Conservation (phyloP, 2,113 vertebrate genomes). For the Mustelus asterias region DNA sequence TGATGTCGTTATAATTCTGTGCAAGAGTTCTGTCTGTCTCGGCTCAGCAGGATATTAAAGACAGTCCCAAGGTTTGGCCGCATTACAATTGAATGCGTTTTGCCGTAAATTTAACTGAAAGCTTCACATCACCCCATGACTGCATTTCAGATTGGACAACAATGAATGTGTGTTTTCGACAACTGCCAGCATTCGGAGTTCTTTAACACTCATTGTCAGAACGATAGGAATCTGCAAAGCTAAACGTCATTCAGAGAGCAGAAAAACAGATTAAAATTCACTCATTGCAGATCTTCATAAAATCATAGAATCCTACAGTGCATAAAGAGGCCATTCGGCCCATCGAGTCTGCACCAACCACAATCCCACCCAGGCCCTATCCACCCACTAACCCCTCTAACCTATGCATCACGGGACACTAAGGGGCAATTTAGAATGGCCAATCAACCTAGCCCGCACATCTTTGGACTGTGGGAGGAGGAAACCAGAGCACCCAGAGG, state of each 20-base stretch:
- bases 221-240: background rate
- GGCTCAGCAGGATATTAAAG: background rate
- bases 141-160: background rate
- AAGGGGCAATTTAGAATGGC: no score
- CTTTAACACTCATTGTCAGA: background rate
- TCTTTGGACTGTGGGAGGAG: no score
- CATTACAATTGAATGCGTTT: background rate
- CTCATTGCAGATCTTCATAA: background rate
- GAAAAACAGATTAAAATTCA: background rate
- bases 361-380: no score
- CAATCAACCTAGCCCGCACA: no score
- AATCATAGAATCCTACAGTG: no score
- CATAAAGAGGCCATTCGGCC: no score
- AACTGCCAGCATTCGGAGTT: background rate
- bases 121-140: background rate
- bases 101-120: background rate
- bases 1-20: background rate
- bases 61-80: background rate
- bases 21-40: background rate
- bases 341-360: no score
- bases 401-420: no score
- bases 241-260: background rate
- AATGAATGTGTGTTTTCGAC: background rate
- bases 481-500: no score
- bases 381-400: no score